These are phyloP conservation scores for Cariama cristata DNA, from an alignment of 2,113 vertebrate species.

Conservation along the genomic window DNA sequence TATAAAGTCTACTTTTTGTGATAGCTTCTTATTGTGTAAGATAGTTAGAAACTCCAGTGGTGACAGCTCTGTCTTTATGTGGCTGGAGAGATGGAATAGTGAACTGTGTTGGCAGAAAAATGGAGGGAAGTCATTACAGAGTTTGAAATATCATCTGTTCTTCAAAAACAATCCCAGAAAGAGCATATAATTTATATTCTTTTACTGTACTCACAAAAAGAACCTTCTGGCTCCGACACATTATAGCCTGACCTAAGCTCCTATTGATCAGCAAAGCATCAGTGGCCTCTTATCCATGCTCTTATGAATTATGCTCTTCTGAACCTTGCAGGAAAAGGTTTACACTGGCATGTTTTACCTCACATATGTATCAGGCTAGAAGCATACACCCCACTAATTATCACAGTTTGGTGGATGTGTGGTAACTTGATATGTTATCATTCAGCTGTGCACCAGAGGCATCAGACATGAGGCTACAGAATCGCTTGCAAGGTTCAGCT, in stretches of 20 bases:
- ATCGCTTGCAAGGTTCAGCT: not conserved
- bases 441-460: accelerated
- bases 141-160: not conserved
- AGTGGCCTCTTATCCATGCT: not conserved
- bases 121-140: not conserved
- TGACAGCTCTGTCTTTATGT: not conserved
- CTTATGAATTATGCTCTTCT: not conserved
- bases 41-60: not conserved
- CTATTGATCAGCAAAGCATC: not conserved
- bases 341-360: not conserved
- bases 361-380: not conserved
- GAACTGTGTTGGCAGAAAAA: not conserved
- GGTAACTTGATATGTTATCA: accelerated
- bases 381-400: not conserved
- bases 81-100: not conserved
- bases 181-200: not conserved
- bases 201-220: not conserved
- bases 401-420: not conserved
- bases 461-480: not conserved
- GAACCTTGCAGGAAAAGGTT: not conserved
- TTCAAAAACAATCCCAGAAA: not conserved
- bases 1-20: not conserved
- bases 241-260: not conserved
- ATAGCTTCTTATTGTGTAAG: not conserved
- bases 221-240: not conserved